Evolutionary conservation across 2,113 vertebrate genomes (phyloP).

Genomic region (Numenius arquata): DNA sequence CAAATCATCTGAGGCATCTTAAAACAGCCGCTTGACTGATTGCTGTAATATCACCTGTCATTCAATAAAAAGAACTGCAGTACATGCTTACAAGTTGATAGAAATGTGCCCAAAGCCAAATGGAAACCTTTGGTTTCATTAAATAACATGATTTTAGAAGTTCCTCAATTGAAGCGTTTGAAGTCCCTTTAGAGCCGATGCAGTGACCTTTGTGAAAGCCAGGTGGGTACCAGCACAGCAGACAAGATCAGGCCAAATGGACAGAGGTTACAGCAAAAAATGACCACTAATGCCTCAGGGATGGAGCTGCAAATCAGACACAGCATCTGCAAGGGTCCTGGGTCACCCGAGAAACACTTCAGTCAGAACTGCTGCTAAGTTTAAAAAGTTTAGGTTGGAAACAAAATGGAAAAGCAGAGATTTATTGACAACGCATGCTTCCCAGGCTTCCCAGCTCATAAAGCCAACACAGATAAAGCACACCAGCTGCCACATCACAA

Average conservation of each 20-base stretch:
- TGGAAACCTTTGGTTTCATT: neutral
- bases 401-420: neutral
- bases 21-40: neutral
- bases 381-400: neutral
- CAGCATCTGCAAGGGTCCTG: neutral
- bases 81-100: neutral
- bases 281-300: neutral
- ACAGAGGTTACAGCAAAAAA: neutral
- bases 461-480: neutral
- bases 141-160: neutral
- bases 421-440: neutral
- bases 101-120: neutral
- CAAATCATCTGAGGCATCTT: neutral
- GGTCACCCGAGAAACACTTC: neutral
- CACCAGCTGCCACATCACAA: rapidly evolving
- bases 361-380: neutral
- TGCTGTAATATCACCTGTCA: constrained; percentile 13
- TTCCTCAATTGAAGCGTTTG: neutral
- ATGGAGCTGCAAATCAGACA: neutral
- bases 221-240: neutral
- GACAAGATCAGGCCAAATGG: neutral
- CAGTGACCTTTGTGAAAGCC: neutral
- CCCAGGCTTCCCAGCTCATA: neutral
- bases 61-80: neutral
- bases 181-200: neutral